Base-by-base conservation (phyloP, 2,888 invertebrate genomes). In the Stenodera caucasica region DNA sequence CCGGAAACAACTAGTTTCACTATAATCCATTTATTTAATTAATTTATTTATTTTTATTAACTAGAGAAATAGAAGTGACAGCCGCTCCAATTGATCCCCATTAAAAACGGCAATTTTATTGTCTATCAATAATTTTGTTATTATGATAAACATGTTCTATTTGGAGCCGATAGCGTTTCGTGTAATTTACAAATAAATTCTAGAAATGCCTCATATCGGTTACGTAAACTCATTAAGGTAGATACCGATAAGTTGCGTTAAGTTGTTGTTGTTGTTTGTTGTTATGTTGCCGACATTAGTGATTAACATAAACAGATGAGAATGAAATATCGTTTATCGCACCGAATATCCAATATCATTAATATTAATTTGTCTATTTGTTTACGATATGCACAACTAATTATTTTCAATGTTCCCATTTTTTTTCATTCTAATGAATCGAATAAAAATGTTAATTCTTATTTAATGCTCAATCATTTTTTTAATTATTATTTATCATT, bases 141-240 rank as follows among this genome's bases (percentile, higher is more conserved):
- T 5, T 26, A 26, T 70, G 70, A 70, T 72, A 72, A 70, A 72
- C 70, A 67, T 68, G 72, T 70, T 67, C 66, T 67, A 66, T 65
- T 61, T 64, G 66, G 63, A 60, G 6, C 64, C 68, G 70, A 63
- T 67, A 65, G n/a, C n/a, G n/a, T 70, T 63, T 66, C 68, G 69
- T 69, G 69, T 68, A 68, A 69, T 69, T 69, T 65, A 67, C 58
- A 67, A 65, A 67, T 72, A 68, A 71, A 73, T 72, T 67, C 65
- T 69, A 50, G n/a, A 65, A 70, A 68, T 66, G 71, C 68, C 71
- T 67, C 70, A 69, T 69, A 73, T 71, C 72, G 72, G 72, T 72
- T 71, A 72, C 70, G 67, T 66, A 63, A 69, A 71, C 72, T 68
- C 60, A 60, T 58, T 58, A 63, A 40, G 45, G 21, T 45, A 45